Percentiles rank a stretch among this genome's conserved stretches.
Conservation (phyloP, 2,797 vertebrate species). For the Scleropages formosus region DNA sequence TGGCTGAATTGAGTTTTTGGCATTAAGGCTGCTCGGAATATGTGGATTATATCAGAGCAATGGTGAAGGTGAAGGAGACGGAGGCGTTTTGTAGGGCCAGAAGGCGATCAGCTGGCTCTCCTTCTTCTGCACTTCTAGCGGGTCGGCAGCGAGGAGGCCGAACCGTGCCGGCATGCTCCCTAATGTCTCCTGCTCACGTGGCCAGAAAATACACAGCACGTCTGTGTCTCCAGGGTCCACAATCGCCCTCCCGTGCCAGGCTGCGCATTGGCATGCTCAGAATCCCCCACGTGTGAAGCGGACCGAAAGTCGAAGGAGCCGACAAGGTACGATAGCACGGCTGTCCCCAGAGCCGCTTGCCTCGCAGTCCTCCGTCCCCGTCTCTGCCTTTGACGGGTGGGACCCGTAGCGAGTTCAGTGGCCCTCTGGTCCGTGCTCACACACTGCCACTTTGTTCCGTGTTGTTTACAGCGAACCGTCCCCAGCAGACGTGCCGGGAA, state of each 20-base stretch:
- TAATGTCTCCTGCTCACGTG: neutral
- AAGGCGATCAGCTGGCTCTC: too few relatives aligned
- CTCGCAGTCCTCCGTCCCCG: neutral
- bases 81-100: too few relatives aligned
- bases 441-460: slow-evolving; percentile 58
- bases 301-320: too few relatives aligned
- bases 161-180: neutral
- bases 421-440: slow-evolving; percentile 41
- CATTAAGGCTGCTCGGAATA: too few relatives aligned
- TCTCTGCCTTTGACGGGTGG: neutral
- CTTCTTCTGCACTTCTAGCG: too few relatives aligned
- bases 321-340: too few relatives aligned
- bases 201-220: too few relatives aligned
- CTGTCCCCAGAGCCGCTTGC: too few relatives aligned
- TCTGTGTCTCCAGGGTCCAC: neutral
- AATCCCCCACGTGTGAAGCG: neutral
- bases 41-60: too few relatives aligned
- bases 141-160: neutral
- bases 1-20: neutral
- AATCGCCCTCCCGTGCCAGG: neutral
- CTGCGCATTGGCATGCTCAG: neutral
- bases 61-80: too few relatives aligned
- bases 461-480: slow-evolving; percentile 50
- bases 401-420: neutral
- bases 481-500: slow-evolving; percentile 67